Evolutionary conservation across 2,888 invertebrate genomes (phyloP).

Genomic region (Pandemis corylana): DNA sequence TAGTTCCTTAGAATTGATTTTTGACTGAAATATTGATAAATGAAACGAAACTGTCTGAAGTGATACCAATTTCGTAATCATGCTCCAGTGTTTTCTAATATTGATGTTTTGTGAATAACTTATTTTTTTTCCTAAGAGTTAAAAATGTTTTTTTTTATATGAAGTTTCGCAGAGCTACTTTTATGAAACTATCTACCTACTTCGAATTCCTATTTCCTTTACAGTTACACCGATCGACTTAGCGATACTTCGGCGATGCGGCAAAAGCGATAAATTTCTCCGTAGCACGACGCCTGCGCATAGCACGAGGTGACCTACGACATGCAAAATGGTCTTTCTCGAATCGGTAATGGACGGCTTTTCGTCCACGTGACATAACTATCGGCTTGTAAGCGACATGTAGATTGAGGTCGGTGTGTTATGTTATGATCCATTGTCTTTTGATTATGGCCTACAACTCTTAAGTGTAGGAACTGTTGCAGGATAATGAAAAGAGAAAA

Average conservation of each 20-base stretch:
- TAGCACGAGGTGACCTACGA: constrained; percentile 39
- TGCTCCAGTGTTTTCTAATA: background rate
- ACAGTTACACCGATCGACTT: constrained; percentile 38
- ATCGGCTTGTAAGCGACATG: constrained; percentile 39
- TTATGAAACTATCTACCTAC: background rate
- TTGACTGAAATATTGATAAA: background rate
- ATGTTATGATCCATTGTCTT: constrained; percentile 1
- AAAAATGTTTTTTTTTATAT: too few relatives aligned
- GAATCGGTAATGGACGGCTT: constrained; percentile 66
- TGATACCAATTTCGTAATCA: background rate
- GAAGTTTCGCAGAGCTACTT: background rate
- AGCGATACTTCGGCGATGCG: constrained; percentile 32
- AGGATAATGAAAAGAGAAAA: too few relatives aligned
- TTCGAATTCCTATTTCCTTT: constrained; percentile 8
- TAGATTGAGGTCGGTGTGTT: constrained; percentile 29
- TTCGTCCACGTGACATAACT: constrained; percentile 51
- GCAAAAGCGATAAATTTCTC: constrained; percentile 45
- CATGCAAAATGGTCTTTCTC: constrained; percentile 66
- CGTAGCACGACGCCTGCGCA: constrained; percentile 31
- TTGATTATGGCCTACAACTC: constrained; percentile 9
- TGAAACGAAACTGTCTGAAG: background rate
- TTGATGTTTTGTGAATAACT: background rate
- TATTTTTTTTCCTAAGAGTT: background rate
- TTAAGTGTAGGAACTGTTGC: background rate
- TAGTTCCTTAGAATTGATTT: background rate